Conservation (phyloP, 2,888 invertebrate genomes). For the Odontocerum albicorne region DNA sequence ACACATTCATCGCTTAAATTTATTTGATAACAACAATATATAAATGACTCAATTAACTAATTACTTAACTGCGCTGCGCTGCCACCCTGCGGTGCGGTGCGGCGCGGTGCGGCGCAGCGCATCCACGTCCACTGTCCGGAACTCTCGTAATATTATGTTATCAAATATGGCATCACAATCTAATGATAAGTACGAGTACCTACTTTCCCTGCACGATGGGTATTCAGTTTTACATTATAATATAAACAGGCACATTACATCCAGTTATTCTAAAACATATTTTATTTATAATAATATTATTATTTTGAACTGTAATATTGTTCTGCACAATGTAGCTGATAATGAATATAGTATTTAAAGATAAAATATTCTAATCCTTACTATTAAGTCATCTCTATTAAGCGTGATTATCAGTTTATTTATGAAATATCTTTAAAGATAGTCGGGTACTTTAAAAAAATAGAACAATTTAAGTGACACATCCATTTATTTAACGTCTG, state of each 20-base stretch:
- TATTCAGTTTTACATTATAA: constrained; percentile 30
- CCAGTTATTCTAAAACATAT: constrained; percentile 30
- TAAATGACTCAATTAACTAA: background rate
- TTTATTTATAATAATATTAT: constrained; percentile 22
- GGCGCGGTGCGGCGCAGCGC: background rate
- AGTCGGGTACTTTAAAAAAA: constrained; percentile 1
- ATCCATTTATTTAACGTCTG: constrained; percentile 3
- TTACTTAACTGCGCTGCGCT: too few relatives aligned
- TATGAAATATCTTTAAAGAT: constrained; percentile 12
- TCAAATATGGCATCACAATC: constrained; percentile 27
- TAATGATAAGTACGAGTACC: constrained; percentile 26
- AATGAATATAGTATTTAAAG: constrained; percentile 7
- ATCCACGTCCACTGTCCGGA: background rate
- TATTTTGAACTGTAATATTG: constrained; percentile 36
- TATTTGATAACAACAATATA: too few relatives aligned
- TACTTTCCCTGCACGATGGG: constrained; percentile 33
- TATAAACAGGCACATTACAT: constrained; percentile 36
- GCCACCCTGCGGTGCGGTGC: too few relatives aligned
- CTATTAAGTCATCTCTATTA: constrained; percentile 26
- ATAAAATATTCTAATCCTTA: constrained; percentile 20
- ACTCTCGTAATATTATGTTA: constrained; percentile 1
- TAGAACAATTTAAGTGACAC: constrained; percentile 7
- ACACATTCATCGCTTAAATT: too few relatives aligned
- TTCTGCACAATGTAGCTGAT: constrained; percentile 33
- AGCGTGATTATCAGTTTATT: constrained; percentile 33